Base-by-base conservation (phyloP, 2,888 invertebrate genomes). In the Drosophila conformis region DNA sequence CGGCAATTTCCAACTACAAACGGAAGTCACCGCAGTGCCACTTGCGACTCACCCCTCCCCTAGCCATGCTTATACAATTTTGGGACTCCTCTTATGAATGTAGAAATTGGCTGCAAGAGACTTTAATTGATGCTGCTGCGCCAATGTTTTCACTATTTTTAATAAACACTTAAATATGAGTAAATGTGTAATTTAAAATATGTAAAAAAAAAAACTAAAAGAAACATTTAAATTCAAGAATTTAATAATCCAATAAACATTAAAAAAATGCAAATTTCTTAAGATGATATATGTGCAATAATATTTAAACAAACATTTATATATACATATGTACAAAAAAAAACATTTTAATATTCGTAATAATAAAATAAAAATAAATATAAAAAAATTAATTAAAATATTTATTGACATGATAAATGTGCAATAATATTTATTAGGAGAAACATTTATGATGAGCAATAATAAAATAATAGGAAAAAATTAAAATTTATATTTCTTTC, bases 21-120 rank as follows among this genome's bases (percentile, higher is more conserved):
- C 92, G 92, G 91, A 91, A 91, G 91, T 91, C 69, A 76, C 76
- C 77, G 84, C 61, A 67, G 52, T 51, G 42, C 62, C 65, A 42
- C 72, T 60, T 40, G 6, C 53, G 1, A 35, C 53, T 21, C 6
- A 36, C 2, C 2, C 25, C 54, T 42, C 18, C 18, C 7, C 38
- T 21, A 27, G 4, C 6, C 10, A 36, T 31, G 38, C 7, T 40
- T 40, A 10, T 58, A 69, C 54, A 69, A 51, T 62, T 79, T 80
- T 63, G 60, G 62, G 66, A 51, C 27, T 51, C 46, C 57, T 46
- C 42, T 75, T 58, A 58, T 59, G 35, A 51, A 64, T 61, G 60
- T 77, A 60, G 75, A 78, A 76, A 62, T 69, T 56, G 49, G 18
- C 46, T 60, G 35, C 46, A 48, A 60, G 29, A 29, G 8, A 42